phyloP scores from a whole-genome alignment of 2,888 invertebrate species.

The Rosalia funebris region DNA sequence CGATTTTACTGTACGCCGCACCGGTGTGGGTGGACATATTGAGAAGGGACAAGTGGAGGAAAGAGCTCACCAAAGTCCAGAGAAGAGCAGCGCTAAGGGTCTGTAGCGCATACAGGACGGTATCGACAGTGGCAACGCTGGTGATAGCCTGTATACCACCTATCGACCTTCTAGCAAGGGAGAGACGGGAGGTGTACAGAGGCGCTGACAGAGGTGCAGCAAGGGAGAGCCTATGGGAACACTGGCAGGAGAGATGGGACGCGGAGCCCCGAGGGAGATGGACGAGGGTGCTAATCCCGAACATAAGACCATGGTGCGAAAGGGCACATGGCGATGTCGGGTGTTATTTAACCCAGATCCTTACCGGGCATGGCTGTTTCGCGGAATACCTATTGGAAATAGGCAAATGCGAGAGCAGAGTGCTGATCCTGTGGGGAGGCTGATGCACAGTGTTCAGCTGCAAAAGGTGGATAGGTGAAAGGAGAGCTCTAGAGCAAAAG shows the following conservation, averaged over 20 bases:
- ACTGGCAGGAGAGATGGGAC: not conserved
- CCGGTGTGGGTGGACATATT: not conserved
- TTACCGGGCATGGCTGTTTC: constrained; percentile 13
- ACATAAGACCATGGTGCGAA: not conserved
- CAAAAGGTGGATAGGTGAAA: too few species aligned
- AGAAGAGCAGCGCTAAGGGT: not conserved
- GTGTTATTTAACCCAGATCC: not conserved
- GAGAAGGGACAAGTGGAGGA: not conserved
- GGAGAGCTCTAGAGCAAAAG: too few species aligned
- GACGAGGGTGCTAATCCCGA: not conserved
- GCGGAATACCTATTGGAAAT: not conserved
- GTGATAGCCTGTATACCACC: not conserved
- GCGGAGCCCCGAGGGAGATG: not conserved
- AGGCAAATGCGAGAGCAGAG: not conserved
- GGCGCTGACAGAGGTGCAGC: not conserved
- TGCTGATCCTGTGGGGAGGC: constrained; percentile 2
- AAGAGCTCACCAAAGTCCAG: not conserved
- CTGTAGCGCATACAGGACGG: not conserved
- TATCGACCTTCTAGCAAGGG: not conserved
- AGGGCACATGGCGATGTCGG: not conserved
- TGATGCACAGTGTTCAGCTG: too few species aligned
- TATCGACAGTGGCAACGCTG: not conserved
- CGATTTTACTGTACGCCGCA: not conserved
- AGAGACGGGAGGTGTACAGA: too few species aligned
- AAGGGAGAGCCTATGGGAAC: not conserved